A percentile compares a stretch with the other conserved stretches of the same genome.
Conservation (phyloP, 64 coral and sea anemone genomes). For the Pocillopora verrucosa region DNA sequence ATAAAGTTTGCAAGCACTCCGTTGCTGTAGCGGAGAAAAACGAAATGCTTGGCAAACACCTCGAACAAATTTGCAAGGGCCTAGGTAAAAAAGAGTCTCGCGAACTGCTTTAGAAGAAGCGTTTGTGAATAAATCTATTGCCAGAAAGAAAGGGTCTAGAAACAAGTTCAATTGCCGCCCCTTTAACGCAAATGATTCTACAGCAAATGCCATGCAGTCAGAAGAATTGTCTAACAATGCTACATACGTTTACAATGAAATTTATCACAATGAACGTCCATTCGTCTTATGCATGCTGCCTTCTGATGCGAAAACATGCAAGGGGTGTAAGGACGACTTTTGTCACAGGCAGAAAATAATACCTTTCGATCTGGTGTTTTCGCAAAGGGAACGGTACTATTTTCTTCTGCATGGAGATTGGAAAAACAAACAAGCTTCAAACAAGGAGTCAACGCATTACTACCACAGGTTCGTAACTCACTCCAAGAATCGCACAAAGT, state of each 20-base stretch:
- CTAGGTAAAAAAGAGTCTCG: neutral
- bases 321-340: slow-evolving; percentile 18
- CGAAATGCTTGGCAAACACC: neutral
- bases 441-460: slow-evolving; percentile 23
- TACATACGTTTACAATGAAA: slow-evolving; percentile 25
- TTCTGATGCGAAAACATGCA: slow-evolving; percentile 12
- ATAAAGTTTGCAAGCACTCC: too few relatives aligned
- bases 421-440: slow-evolving; percentile 34
- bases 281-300: slow-evolving; percentile 36
- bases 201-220: neutral
- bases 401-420: slow-evolving; percentile 43
- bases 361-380: slow-evolving; percentile 36
- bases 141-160: too few relatives aligned
- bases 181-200: neutral
- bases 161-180: slow-evolving; percentile 11
- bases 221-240: neutral
- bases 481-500: too few relatives aligned
- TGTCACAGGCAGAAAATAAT: slow-evolving; percentile 10
- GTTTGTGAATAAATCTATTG: too few relatives aligned
- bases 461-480: too few relatives aligned
- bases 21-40: neutral
- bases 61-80: neutral
- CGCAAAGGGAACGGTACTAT: slow-evolving; percentile 38
- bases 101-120: too few relatives aligned
- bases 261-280: slow-evolving; percentile 43